Base-by-base conservation (phyloP, 1,140 invertebrate genomes). In the Pinna nobilis region DNA sequence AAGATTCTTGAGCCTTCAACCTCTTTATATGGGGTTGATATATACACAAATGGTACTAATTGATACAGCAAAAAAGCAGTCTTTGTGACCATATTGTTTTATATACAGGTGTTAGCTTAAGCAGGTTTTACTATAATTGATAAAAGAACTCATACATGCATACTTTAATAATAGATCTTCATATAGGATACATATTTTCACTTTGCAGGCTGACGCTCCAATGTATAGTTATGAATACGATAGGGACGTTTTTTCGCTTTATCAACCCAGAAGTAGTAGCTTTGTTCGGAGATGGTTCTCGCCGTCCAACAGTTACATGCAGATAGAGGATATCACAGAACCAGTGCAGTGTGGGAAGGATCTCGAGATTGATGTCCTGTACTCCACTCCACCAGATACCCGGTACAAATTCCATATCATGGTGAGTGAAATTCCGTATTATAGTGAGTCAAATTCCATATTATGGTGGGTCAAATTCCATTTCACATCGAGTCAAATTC, bases 301-400 rank as follows among this genome's bases (percentile, higher is more conserved):
- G 1, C 85, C 87, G 15, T 87, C 85, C 0, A 74, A 83, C 23
- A 88, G 82, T 65, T 88, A 82, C 74, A 80, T 90, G n/a, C 81
- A 87, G 49, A 80, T 89, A 28, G 78, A 80, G 15, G 64, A 69
- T 3, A 39, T 79, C 0, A 60, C 74, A 15, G 65, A 75, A 3
- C 39, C 53, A 6, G 61, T 82, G 7, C 59, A 76, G 9, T 89
- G 88, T 81, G 82, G 79, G 13, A 61, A 76, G 1, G 64, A 76
- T 6, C 41, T 83, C 7, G 41, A 65, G 0, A 32, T 88, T 0
- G 81, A 82, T 51, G 70, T 89, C 15, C 68, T 80, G 9, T 90
- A 86, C 74, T 85, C 86, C 7, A 83, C 83, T 7, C 68, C 76
- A 7, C 55, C 30, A 30, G 78, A 83, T 20, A 67, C 77, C 2